Base-by-base conservation (phyloP, 2,113 vertebrate genomes). In the Misgurnus anguillicaudatus region DNA sequence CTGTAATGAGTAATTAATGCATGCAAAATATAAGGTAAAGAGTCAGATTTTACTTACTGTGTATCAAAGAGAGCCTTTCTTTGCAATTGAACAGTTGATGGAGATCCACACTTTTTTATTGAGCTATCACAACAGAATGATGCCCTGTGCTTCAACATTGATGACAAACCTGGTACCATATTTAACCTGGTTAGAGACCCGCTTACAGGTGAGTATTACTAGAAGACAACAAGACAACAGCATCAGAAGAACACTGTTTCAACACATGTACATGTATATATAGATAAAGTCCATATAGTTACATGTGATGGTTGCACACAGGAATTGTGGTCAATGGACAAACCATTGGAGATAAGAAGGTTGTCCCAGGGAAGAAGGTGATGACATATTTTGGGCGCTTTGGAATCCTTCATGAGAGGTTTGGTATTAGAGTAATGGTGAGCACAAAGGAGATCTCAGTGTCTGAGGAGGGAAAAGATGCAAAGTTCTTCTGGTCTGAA, bases 101-200 rank as follows among this genome's bases (percentile, higher is more conserved):
- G 95, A 77, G 97, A 99, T 82, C 97, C 97, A 77, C 97, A 99
- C 88, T 98, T 99, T 88, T 92, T 98, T 78, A 94, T 99, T 67
- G 90, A 94, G 5, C 90, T 95, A 24, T 93, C 94, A 24, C 86
- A 94, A 58, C 93, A 88, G 78, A 84, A 93, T 0, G 95, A 98
- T 9, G 90, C 94, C 10, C 80, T 99, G 87, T 99, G 97, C 85
- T 99, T 99, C 89, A 98, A 97, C 88, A 95, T 97, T 55, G 90
- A 97, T 3, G 93, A 94, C 83, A 88, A 85, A 4, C 95, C 96
- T 0, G 96, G 96, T 76, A 91, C 91, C 3, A 93, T 98, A 78
- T 90, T 97, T 70, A 93, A 90, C 61, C 91, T 99, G 85, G 91
- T 98, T 76, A 92, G 74, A 77, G 97, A 98, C 82, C 91, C 93